These are phyloP conservation scores for Deroplatys truncata DNA, from an alignment of 2,888 invertebrate genomes.

Conservation along the genomic window DNA sequence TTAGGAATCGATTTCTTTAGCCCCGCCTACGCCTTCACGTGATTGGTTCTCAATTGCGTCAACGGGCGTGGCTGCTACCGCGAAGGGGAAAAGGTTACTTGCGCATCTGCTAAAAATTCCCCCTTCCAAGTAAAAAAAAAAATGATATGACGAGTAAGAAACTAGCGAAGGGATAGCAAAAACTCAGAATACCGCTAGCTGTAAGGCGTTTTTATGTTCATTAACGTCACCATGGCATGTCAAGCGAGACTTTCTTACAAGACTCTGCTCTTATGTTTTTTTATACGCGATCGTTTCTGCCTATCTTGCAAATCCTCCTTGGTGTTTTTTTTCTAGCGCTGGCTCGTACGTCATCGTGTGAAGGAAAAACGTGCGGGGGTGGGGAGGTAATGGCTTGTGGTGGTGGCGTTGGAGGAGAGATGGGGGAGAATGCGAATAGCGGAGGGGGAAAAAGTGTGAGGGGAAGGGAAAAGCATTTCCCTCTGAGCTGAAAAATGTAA, in stretches of 20 bases:
- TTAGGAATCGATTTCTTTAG: not conserved
- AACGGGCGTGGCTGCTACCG: not conserved
- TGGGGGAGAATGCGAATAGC: not conserved
- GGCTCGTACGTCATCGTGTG: not conserved
- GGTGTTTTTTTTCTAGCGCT: not conserved
- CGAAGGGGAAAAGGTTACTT: not conserved
- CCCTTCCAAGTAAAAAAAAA: not conserved
- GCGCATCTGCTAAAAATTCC: not conserved
- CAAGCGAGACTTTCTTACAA: not conserved
- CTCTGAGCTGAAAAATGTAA: slow-evolving; percentile 14
- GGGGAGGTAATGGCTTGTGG: not conserved
- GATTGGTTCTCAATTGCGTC: not conserved
- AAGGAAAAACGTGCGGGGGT: too few species aligned
- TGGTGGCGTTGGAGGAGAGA: not conserved
- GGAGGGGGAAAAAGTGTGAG: not conserved
- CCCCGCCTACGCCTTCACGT: not conserved
- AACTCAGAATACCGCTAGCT: not conserved
- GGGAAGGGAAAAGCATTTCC: slow-evolving; percentile 12
- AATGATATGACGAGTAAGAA: not conserved
- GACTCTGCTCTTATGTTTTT: not conserved
- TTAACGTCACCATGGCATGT: not conserved
- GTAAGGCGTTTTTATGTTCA: not conserved
- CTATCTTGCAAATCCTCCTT: not conserved
- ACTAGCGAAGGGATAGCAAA: not conserved
- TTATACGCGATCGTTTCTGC: not conserved